Evolutionary conservation across 2,888 invertebrate species (phyloP).

Genomic region (Ophion slaviceki): DNA sequence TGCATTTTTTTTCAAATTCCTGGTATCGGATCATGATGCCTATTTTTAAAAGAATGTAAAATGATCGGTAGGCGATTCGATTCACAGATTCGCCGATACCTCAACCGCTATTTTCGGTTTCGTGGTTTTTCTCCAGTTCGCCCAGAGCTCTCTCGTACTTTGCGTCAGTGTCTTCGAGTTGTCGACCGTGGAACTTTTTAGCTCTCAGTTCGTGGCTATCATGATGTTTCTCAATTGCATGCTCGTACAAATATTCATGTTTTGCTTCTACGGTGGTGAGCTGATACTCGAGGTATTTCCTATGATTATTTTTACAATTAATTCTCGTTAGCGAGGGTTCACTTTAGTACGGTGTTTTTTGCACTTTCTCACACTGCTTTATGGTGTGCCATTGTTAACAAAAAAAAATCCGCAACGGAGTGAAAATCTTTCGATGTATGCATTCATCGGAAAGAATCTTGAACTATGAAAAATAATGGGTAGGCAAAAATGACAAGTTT

Average conservation of each 20-base stretch:
- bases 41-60: neutral
- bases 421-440: neutral
- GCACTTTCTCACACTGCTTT: neutral
- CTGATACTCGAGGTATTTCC: slow-evolving; percentile 62
- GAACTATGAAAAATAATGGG: neutral
- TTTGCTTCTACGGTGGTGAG: slow-evolving; percentile 65
- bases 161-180: slow-evolving; percentile 71
- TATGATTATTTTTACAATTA: neutral
- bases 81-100: slow-evolving; percentile 59
- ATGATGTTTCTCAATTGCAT: slow-evolving; percentile 67
- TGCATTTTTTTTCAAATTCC: neutral
- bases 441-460: neutral
- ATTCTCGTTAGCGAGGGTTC: neutral
- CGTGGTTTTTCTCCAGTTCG: slow-evolving; percentile 67
- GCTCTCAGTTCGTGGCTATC: slow-evolving; percentile 61
- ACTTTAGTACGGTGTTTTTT: neutral
- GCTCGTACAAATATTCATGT: slow-evolving; percentile 70
- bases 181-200: slow-evolving; percentile 66
- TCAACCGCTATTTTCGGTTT: slow-evolving; percentile 66
- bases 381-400: no score
- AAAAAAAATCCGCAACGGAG: no score
- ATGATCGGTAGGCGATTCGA: neutral
- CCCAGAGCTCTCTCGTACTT: slow-evolving; percentile 68
- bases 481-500: neutral
- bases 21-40: neutral